Conservation (phyloP, 2,797 vertebrate species). For the Myoxocephalus aenaeus region DNA sequence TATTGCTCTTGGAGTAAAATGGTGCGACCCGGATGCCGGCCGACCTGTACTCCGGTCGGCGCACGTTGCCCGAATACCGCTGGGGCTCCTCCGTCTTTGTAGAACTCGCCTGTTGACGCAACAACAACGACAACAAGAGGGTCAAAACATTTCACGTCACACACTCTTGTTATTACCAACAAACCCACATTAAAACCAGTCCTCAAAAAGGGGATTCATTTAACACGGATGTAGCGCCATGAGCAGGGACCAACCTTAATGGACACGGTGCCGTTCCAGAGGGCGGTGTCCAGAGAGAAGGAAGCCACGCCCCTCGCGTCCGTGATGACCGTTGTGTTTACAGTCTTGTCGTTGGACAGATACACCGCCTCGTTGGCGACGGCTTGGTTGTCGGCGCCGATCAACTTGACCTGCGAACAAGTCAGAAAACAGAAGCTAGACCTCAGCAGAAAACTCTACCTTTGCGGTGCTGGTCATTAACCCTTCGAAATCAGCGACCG, state of each 20-base stretch:
- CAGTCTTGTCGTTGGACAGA: conserved; percentile 50
- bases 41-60: conserved; percentile 44
- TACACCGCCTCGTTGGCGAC: conserved; percentile 79
- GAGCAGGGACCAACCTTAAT: conserved; percentile 79
- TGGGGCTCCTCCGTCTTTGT: not conserved
- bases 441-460: not conserved
- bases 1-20: conserved; percentile 88
- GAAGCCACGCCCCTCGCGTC: conserved; percentile 77
- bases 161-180: not conserved
- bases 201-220: not conserved
- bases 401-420: conserved; percentile 83
- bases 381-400: conserved; percentile 71
- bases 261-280: conserved; percentile 65
- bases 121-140: not conserved
- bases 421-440: conserved; percentile 1
- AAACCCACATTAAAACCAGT: not conserved
- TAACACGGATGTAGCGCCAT: not conserved
- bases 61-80: fast-evolving
- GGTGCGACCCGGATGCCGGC: conserved; percentile 35
- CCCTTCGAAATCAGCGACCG: too few species aligned
- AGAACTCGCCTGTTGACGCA: conserved; percentile 70
- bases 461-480: too few species aligned
- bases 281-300: conserved; percentile 84
- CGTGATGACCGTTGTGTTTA: conserved; percentile 78
- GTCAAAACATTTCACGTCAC: not conserved